Percentiles rank a stretch among this genome's conserved stretches.
phyloP scores from a whole-genome alignment of 2,797 vertebrate species.

The Hoplostethus atlanticus region DNA sequence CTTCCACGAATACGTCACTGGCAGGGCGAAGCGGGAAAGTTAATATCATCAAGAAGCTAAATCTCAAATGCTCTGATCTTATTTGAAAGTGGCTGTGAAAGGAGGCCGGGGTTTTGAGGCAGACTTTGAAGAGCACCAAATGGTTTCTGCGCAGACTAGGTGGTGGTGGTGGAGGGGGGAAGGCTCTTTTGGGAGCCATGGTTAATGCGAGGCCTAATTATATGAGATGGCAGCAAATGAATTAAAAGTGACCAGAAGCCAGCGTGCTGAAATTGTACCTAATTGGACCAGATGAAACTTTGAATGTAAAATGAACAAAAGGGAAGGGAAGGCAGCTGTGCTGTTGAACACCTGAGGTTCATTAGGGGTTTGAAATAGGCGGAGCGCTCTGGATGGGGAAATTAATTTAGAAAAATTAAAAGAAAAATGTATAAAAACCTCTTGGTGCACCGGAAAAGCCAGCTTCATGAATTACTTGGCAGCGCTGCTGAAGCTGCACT shows the following conservation, averaged over 20 bases:
- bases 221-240: slow-evolving; percentile 63
- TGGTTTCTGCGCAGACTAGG: slow-evolving; percentile 55
- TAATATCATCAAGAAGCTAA: slow-evolving; percentile 81
- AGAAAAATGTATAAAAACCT: neutral
- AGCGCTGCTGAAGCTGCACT: slow-evolving; percentile 18
- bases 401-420: slow-evolving; percentile 46
- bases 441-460: slow-evolving; percentile 9
- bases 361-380: slow-evolving; percentile 30
- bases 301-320: slow-evolving; percentile 62
- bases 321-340: slow-evolving; percentile 2
- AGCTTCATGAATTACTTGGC: slow-evolving; percentile 32
- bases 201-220: slow-evolving; percentile 74
- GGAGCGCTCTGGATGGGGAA: slow-evolving; percentile 20
- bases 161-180: slow-evolving; percentile 36
- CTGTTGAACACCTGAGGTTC: slow-evolving; percentile 10
- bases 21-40: slow-evolving; percentile 49
- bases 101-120: slow-evolving; percentile 38
- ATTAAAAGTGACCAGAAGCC: slow-evolving; percentile 78
- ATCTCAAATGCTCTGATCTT: slow-evolving; percentile 84
- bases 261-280: slow-evolving; percentile 66
- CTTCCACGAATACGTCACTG: slow-evolving; percentile 53
- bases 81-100: slow-evolving; percentile 74
- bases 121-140: slow-evolving; percentile 70
- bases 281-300: slow-evolving; percentile 67
- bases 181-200: slow-evolving; percentile 52